Base-by-base conservation (phyloP, 2,888 invertebrate genomes). In the Drosophila differens region DNA sequence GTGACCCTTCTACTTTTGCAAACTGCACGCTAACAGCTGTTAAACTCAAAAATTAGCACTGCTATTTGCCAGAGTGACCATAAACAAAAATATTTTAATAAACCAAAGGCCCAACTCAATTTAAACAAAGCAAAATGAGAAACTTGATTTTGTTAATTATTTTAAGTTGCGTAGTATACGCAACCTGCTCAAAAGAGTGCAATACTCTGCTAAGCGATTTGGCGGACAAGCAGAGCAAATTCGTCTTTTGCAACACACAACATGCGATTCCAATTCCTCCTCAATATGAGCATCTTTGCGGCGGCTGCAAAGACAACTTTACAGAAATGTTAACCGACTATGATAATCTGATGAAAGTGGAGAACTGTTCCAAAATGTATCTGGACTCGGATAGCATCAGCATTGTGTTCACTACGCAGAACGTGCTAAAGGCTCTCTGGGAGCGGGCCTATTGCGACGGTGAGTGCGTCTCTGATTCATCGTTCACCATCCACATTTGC, bases 361-460 rank as follows among this genome's bases (percentile, higher is more conserved):
- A 52, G 1, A 90, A 81, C 51, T 92, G 92, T 47, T 71, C 85
- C 1, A 68, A 75, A 5, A 35, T 25, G 5, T 92, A 85, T 32
- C 84, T 82, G 22, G 85, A 92, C 63, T 83, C 81, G 1, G 92
- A 92, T 78, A 90, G 92, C 30, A 78, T 92, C 6, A 92, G 92
- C 57, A 72, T 92, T 1, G 76, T 92, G 3, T 66, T 75, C 3
- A 87, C 83, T 3, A 85, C 82, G 1, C 81, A 91, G 52, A 77
- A 74, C 0, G 57, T 82, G 22, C 81, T 92, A 0, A 76, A 67
- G 3, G 82, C 80, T 0, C 70, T 92, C 0, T 92, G 92, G 92
- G 49, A 76, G 0, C 86, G 81, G 28, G 92, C 92, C 0, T 82
- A 79, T 65, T 92, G 92, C 59, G 83, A 85, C 16, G 91, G 92